These are phyloP conservation scores for Apocheima hispidaria DNA, from an alignment of 2,888 invertebrate species.

Conservation along the genomic window DNA sequence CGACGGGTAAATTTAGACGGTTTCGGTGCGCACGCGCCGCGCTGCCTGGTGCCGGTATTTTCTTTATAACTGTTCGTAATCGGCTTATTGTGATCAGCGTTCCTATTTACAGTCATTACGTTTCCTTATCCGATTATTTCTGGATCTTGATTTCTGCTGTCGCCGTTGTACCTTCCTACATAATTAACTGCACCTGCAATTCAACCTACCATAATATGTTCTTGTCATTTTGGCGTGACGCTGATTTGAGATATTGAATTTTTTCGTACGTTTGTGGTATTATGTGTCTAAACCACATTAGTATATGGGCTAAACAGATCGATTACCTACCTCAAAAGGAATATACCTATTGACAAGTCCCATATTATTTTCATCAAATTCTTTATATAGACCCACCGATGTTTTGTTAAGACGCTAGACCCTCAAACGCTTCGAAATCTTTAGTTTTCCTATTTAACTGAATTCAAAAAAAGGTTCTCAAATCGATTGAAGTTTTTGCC, in stretches of 20 bases:
- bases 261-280: too few relatives aligned
- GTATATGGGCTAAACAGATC: too few relatives aligned
- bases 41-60: slow-evolving; percentile 36
- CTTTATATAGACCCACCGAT: too few relatives aligned
- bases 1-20: slow-evolving; percentile 68
- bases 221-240: too few relatives aligned
- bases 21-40: slow-evolving; percentile 54
- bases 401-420: too few relatives aligned
- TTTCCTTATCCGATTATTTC: slow-evolving; percentile 25
- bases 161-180: neutral
- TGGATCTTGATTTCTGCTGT: slow-evolving; percentile 7
- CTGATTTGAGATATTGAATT: too few relatives aligned
- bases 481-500: too few relatives aligned
- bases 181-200: neutral
- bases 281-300: too few relatives aligned
- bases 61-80: slow-evolving; percentile 33
- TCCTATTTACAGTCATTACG: slow-evolving; percentile 28
- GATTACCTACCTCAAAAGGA: neutral
- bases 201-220: neutral
- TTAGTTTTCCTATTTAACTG: too few relatives aligned
- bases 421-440: too few relatives aligned
- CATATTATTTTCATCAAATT: neutral
- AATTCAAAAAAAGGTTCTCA: too few relatives aligned
- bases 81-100: slow-evolving; percentile 34
- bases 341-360: too few relatives aligned